Conservation (phyloP, 2,113 vertebrate genomes). For the Crotalus viridis region DNA sequence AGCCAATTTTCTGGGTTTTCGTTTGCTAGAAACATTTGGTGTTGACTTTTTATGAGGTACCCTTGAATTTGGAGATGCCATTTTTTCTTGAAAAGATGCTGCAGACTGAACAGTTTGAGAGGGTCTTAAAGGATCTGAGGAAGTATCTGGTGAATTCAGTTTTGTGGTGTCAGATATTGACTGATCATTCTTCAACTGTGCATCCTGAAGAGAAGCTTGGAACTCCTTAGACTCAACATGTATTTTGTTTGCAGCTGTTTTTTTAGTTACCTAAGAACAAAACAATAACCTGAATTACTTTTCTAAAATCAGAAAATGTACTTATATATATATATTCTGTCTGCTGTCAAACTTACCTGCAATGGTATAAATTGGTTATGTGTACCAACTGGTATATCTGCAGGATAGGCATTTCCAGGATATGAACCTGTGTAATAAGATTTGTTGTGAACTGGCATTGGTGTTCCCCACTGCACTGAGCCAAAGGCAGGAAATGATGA, state of each 20-base stretch:
- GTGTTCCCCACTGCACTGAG: slow-evolving; percentile 79
- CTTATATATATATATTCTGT: not conserved
- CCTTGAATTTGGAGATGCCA: slow-evolving; percentile 58
- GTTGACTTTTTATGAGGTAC: slow-evolving; percentile 67
- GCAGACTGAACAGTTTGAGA: slow-evolving; percentile 56
- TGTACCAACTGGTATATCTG: slow-evolving; percentile 74
- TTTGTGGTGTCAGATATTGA: slow-evolving; percentile 52
- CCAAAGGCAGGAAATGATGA: slow-evolving; percentile 77
- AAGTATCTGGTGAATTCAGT: slow-evolving; percentile 60
- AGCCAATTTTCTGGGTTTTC: slow-evolving; percentile 90
- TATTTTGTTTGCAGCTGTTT: slow-evolving; percentile 87
- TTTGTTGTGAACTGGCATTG: slow-evolving; percentile 74
- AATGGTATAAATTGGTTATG: slow-evolving; percentile 96
- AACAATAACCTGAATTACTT: slow-evolving; percentile 49
- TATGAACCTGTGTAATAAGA: slow-evolving; percentile 81
- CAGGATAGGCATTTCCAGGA: slow-evolving; percentile 70
- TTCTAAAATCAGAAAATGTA: slow-evolving; percentile 13
- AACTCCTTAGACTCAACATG: slow-evolving; percentile 79
- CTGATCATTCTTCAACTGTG: slow-evolving; percentile 65
- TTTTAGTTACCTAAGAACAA: slow-evolving; percentile 93
- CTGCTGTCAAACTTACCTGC: slow-evolving; percentile 76
- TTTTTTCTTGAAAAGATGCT: slow-evolving; percentile 63
- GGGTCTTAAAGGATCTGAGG: slow-evolving; percentile 57
- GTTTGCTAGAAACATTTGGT: slow-evolving; percentile 82
- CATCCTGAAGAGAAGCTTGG: slow-evolving; percentile 73